Percentiles rank a stretch among this genome's conserved stretches.
Conservation (phyloP, 1,140 invertebrate species). For the Drosophila kanapiae region DNA sequence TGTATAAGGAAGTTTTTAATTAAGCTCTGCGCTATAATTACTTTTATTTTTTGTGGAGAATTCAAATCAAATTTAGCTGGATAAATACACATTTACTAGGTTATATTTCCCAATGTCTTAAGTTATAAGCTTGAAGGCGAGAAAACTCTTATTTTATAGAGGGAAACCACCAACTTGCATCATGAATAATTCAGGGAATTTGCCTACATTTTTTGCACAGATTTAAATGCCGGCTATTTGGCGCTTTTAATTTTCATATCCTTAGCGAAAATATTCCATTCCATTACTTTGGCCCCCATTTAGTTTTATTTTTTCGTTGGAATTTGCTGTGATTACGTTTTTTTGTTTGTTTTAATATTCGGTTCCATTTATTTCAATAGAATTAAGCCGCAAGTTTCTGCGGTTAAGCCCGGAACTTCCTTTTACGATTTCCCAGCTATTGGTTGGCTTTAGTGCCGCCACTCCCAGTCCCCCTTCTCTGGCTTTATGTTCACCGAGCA, state of each 20-base stretch:
- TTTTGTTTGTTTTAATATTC: conserved; percentile 26
- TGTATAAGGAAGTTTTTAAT: too few species aligned
- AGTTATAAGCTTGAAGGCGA: background rate
- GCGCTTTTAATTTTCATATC: background rate
- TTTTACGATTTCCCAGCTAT: conserved; percentile 46
- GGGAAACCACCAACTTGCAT: background rate
- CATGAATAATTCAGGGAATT: background rate
- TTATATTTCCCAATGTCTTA: too few species aligned
- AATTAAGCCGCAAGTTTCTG: conserved; percentile 49
- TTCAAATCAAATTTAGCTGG: too few species aligned
- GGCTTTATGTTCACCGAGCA: conserved; percentile 27
- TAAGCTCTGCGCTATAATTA: too few species aligned
- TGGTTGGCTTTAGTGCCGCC: conserved; percentile 30
- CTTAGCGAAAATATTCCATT: background rate
- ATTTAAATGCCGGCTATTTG: background rate
- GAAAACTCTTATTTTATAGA: background rate
- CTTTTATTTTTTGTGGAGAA: too few species aligned
- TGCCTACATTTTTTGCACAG: background rate
- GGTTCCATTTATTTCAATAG: conserved; percentile 47
- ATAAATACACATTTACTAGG: too few species aligned
- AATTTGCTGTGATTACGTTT: conserved; percentile 11
- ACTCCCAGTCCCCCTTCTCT: conserved; percentile 6
- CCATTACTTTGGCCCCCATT: conserved; percentile 14
- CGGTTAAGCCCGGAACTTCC: conserved; percentile 39
- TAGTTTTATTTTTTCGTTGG: conserved; percentile 25